Evolutionary conservation across 92 coral and sea anemone species (phyloP).

Genomic region (Zoanthus solanderi): DNA sequence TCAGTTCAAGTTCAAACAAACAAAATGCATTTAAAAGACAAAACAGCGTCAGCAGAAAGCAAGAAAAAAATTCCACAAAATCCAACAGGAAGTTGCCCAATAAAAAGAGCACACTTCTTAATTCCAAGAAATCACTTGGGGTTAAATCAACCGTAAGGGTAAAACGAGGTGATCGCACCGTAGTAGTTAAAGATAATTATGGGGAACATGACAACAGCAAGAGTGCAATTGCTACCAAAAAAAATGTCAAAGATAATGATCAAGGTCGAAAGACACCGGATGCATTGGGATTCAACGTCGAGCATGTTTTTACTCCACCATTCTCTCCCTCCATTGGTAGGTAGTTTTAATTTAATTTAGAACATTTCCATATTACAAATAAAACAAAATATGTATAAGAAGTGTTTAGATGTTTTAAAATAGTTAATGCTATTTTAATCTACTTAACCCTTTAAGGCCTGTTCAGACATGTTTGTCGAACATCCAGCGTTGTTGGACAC

Average conservation of each 20-base stretch:
- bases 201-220: neutral
- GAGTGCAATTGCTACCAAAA: neutral
- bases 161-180: constrained; percentile 64
- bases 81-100: neutral
- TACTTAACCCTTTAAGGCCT: too few relatives aligned
- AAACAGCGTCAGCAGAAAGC: neutral
- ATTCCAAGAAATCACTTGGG: constrained; percentile 79
- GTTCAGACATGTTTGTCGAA: too few relatives aligned
- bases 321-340: constrained; percentile 38
- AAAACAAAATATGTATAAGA: neutral
- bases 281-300: constrained; percentile 15
- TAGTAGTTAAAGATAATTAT: neutral
- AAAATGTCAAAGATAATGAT: neutral
- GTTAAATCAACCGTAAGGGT: constrained; percentile 66
- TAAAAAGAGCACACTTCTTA: neutral
- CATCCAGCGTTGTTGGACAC: too few relatives aligned
- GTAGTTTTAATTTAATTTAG: neutral
- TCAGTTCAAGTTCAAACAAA: neutral
- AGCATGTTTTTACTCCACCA: constrained; percentile 32
- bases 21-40: neutral
- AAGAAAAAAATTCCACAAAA: neutral
- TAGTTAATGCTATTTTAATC: too few relatives aligned
- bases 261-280: constrained; percentile 22
- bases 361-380: neutral
- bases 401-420: too few relatives aligned